Evolutionary conservation across 2,797 vertebrate species (phyloP), one percentile per base, ranked within the genome.

Genomic region (Acanthurus tractus): DNA sequence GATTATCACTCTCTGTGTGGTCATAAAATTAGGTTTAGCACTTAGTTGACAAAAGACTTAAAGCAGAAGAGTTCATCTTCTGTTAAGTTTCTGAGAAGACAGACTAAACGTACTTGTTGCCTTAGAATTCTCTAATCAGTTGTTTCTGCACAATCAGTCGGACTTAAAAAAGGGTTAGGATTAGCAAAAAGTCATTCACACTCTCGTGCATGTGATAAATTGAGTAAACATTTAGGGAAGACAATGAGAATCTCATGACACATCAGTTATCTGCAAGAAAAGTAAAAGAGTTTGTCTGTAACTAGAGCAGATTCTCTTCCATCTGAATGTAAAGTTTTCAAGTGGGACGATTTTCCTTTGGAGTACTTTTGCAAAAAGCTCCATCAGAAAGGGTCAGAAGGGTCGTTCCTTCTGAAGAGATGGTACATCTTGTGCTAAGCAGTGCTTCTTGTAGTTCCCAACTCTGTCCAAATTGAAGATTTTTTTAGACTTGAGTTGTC

Each of bases 21-120:
- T 67, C 53, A 74, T 80, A 75, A 68, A 78, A 74, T 63, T 15
- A 52, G 22, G 7, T 70, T 71, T 80, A 54, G 74, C 18, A 9
- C 61, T 40, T 40, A 12, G 38, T 40, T 40, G 11, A 40, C 38
- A 34, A 34, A 34, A 34, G 29, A 34, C 29, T 34, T 34, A 34
- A 34, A 6, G 29, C 29, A 34, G 29, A 34, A 7, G 29, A 34
- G 29, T 34, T 34, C 5, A 7, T 34, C 29, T 34, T 34, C 5
- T 34, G 29, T 34, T 57, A 40, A 42, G 55, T 25, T 23, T 75
- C 36, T 50, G 9, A n/a, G 44, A 58, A 9, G 0, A 2, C 11
- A 66, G 49, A 48, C 11, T 42, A 49, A 5, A 34, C 6, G 6
- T 34, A 22, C 44, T 45, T 52, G 50, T 49, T 63, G 13, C 15